A percentile compares a stretch with the other conserved stretches of the same genome.
Conservation (phyloP, 2,797 vertebrate genomes). For the Tauraco hartlaubi region DNA sequence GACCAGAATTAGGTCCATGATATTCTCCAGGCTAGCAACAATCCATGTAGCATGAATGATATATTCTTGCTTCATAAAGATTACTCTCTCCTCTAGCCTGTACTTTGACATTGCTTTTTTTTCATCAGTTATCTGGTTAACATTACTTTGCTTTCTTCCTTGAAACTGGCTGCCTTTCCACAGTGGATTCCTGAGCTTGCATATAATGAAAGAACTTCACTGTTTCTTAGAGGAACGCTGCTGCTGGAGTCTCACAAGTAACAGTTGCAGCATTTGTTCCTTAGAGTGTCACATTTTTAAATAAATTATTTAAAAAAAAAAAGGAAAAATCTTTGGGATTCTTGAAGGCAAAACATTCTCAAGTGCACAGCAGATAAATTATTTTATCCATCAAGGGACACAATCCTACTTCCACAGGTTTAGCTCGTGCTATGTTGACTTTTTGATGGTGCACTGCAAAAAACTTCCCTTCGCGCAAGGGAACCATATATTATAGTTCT, state of each 20-base stretch:
- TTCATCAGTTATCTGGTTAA: not conserved
- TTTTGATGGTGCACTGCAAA: not conserved
- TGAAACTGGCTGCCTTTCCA: not conserved
- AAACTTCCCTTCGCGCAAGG: not conserved
- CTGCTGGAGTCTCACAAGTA: not conserved
- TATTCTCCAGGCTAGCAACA: not conserved
- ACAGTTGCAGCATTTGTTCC: not conserved
- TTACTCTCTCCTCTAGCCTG: not conserved
- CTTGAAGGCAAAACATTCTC: not conserved
- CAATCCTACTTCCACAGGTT: not conserved
- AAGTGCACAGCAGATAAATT: not conserved
- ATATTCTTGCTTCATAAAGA: not conserved
- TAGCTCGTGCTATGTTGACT: rapidly evolving
- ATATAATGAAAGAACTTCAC: not conserved
- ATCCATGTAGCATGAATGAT: not conserved
- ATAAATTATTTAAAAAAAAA: not conserved
- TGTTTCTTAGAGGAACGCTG: not conserved
- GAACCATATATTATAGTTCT: not conserved
- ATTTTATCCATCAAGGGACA: not conserved
- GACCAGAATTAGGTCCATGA: not conserved
- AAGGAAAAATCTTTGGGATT: not conserved
- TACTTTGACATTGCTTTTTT: not conserved
- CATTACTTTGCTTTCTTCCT: not conserved
- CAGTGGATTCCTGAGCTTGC: not conserved
- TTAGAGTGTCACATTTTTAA: not conserved